Evolutionary conservation across 2,113 vertebrate genomes (phyloP).

Genomic region (Uria lomvia): DNA sequence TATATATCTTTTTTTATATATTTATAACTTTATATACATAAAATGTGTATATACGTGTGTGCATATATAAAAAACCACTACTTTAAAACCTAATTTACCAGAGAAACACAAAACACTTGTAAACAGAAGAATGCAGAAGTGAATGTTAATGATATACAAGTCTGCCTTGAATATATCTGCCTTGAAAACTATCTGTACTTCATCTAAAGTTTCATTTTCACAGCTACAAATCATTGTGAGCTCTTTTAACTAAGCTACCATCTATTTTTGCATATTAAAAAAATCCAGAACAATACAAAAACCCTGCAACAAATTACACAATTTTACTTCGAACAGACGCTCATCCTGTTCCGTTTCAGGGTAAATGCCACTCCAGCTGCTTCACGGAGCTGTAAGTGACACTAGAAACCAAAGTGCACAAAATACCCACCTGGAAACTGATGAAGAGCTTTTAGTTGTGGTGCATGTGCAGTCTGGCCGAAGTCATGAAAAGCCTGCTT

Average conservation of each 20-base stretch:
- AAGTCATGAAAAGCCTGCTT: neutral
- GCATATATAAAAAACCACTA: neutral
- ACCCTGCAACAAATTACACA: neutral
- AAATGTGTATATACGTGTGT: neutral
- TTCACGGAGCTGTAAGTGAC: rapidly evolving
- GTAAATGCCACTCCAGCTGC: neutral
- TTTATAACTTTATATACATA: neutral
- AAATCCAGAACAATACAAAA: neutral
- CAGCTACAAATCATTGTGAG: neutral
- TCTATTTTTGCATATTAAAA: neutral
- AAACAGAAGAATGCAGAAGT: neutral
- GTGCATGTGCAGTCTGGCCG: rapidly evolving
- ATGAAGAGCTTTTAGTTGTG: neutral
- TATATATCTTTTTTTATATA: too few species aligned
- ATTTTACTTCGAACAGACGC: neutral
- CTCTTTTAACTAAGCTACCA: neutral
- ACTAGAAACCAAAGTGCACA: rapidly evolving
- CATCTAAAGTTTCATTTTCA: neutral
- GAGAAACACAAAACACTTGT: neutral
- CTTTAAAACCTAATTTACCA: neutral
- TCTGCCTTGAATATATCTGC: neutral
- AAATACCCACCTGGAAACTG: neutral
- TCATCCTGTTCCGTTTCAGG: neutral
- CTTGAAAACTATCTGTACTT: neutral
- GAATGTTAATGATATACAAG: neutral